Evolutionary conservation across 2,888 invertebrate genomes (phyloP), one percentile per base, ranked within the genome.

Genomic region (Prenolepis imparis): DNA sequence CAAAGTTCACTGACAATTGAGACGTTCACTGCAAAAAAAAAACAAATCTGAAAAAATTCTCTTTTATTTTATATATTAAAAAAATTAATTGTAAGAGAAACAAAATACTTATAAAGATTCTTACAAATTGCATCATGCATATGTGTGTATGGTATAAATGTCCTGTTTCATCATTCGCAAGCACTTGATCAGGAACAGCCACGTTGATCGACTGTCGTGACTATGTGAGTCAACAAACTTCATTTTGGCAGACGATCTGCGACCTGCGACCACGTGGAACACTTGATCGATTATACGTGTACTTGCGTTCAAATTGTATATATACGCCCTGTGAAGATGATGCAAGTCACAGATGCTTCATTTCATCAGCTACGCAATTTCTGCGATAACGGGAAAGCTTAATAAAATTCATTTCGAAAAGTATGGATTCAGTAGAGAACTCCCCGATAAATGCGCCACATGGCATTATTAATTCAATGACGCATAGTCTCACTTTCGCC

Each of bases 331-430:
- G 21, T 21, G 66, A 52, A 63, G 52, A 61, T 88, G 89, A 88
- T 88, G 88, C 89, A 88, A 89, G 72, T 64, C 24, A 28, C 57
- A 18, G 8, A 28, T 21, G 52, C 67, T 75, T 80, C 15, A 48
- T 18, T 88, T 88, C 89, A 74, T 89, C 88, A 88, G 64, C 63
- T 70, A 41, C 67, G 82, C 52, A 67, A 78, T 64, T 75, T 86
- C 18, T 44, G 44, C 57, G 84, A 74, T 86, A 87, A 84, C 39
- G 59, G 52, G 21, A 55, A 81, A 18, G 32, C 32, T 73, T 74
- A 52, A 41, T 57, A 74, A 72, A 70, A 83, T 83, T 55, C 39
- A 75, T 48, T 59, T 63, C n/a, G 57, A 55, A 63, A 64, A 85
- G 64, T 32, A 59, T 3, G 9, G 1, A 59, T 70, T 44, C 18